Evolutionary conservation across 2,113 vertebrate species (phyloP), one percentile per base, ranked within the genome.

Genomic region (Dascyllus trimaculatus): DNA sequence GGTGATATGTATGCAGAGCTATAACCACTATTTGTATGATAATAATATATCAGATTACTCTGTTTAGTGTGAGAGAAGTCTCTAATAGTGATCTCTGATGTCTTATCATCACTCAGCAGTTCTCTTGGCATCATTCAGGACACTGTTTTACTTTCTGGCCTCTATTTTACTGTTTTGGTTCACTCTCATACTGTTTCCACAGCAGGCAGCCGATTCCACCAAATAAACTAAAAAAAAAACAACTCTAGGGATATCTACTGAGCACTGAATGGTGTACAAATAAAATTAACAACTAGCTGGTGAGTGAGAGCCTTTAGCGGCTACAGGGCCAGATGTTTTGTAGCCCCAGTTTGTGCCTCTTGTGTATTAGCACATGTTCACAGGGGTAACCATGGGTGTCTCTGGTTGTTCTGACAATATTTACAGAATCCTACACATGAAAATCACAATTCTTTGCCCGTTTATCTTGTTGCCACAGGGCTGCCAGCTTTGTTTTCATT

Each of bases 401-500:
- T 35, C 32, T 35, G 32, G 32, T 35, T 51, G 21, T 4, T 65
- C 26, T 65, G 46, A 35, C 17, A 11, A 51, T 35, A 19, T 13
- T 51, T 65, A 51, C 26, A 65, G 29, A 65, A 51, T 51, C 32
- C 32, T 35, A 35, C 32, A 10, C 7, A 35, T 35, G 32, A 35
- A 35, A 35, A 35, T 35, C 32, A 35, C 1, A 43, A 15, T 15
- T 14, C 13, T 15, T 43, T 4, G 15, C 46, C 15, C 14, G 29
- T 59, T 26, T 22, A 71, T 43, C 68, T 13, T 48, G 56, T 24
- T 58, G 40, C n/a, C 18, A 58, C 25, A 45, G 63, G 18, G 64
- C 35, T 66, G 48, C 48, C n/a, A 14, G 35, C 19, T 22, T 49
- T 59, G 54, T 59, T 59, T 48, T 70, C 43, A 70, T 58, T 70